These are phyloP conservation scores for Steromphala cineraria DNA, from an alignment of 2,888 invertebrate genomes.

Conservation along the genomic window DNA sequence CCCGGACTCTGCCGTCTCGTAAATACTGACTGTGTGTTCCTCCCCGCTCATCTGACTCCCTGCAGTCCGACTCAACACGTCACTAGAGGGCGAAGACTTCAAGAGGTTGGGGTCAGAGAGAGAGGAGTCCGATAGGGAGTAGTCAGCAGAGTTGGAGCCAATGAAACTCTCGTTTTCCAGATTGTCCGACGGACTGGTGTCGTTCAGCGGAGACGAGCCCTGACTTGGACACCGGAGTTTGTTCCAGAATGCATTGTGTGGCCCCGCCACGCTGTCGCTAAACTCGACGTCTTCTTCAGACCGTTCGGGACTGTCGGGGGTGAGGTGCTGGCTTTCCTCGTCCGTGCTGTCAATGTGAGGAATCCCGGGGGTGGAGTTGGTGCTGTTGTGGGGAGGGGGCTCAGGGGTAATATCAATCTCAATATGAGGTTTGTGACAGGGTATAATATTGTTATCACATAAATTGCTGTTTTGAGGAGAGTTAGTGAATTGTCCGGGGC, in stretches of 20 bases:
- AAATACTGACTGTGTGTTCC: constrained; percentile 34
- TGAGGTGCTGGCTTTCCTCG: constrained; percentile 45
- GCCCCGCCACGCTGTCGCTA: constrained; percentile 56
- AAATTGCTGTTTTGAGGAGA: constrained; percentile 18
- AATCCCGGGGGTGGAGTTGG: constrained; percentile 17
- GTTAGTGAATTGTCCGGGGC: constrained; percentile 23
- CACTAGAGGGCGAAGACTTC: constrained; percentile 42
- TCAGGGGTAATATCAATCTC: constrained; percentile 24
- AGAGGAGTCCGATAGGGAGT: constrained; percentile 53
- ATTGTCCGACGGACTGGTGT: constrained; percentile 67
- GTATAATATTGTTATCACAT: constrained; percentile 19
- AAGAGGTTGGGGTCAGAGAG: constrained; percentile 43
- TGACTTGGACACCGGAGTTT: constrained; percentile 40
- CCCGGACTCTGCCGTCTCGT: constrained; percentile 33
- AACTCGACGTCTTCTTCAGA: constrained; percentile 60
- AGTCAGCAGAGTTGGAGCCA: constrained; percentile 55
- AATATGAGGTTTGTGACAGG: constrained; percentile 19
- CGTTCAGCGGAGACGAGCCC: constrained; percentile 49
- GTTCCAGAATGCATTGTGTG: constrained; percentile 26
- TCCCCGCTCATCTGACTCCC: constrained; percentile 18
- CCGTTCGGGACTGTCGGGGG: constrained; percentile 53
- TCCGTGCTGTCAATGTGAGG: constrained; percentile 25
- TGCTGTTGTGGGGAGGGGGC: constrained; percentile 30
- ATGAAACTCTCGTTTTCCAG: constrained; percentile 54
- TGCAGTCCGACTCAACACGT: constrained; percentile 23